Evolutionary conservation across 2,888 invertebrate species (phyloP).

Genomic region (Trichogramma evanescens): DNA sequence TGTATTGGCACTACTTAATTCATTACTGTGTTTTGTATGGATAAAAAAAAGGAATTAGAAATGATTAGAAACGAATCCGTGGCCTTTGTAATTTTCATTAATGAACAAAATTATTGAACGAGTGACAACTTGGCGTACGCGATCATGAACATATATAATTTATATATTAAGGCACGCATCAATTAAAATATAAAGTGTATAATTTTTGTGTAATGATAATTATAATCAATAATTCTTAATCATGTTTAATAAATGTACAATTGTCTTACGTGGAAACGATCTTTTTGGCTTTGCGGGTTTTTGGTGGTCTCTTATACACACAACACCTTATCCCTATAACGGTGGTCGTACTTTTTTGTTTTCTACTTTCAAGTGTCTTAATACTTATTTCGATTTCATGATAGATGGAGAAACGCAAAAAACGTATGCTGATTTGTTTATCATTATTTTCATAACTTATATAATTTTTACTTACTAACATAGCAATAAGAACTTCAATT

Average conservation of each 20-base stretch:
- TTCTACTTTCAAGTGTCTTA: background rate
- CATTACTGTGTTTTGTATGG: too few relatives aligned
- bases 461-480: too few relatives aligned
- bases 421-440: background rate
- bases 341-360: slow-evolving; percentile 42
- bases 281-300: slow-evolving; percentile 45
- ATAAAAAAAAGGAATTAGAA: too few relatives aligned
- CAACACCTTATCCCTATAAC: slow-evolving; percentile 37
- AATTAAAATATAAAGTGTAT: slow-evolving; percentile 15
- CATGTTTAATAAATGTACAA: slow-evolving; percentile 48
- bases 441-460: background rate
- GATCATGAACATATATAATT: slow-evolving; percentile 10
- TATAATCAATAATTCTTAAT: slow-evolving; percentile 44
- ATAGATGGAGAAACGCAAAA: background rate
- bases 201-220: slow-evolving; percentile 43
- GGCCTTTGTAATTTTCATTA: too few relatives aligned
- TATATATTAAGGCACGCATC: background rate
- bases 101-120: background rate
- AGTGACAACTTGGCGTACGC: slow-evolving; percentile 12
- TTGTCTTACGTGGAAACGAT: slow-evolving; percentile 45
- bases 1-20: too few relatives aligned
- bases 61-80: too few relatives aligned
- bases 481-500: too few relatives aligned
- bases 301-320: slow-evolving; percentile 42
- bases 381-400: slow-evolving; percentile 14